phyloP scores from a whole-genome alignment of 2,888 invertebrate species.

The Elegia similella region DNA sequence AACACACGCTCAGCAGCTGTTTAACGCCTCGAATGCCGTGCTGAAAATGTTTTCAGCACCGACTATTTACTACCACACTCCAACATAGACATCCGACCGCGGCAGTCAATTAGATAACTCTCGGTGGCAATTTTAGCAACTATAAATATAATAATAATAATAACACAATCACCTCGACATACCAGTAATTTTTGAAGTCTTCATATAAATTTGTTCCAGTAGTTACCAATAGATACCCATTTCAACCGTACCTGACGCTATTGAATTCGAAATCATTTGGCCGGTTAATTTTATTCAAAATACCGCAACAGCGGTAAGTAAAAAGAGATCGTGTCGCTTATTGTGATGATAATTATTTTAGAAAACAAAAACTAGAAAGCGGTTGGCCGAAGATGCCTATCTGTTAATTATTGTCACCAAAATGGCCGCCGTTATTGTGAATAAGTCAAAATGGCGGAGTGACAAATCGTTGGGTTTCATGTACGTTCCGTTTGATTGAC shows the following conservation, averaged over 20 bases:
- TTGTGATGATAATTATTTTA: slow-evolving; percentile 80
- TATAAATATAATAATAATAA: slow-evolving; percentile 1
- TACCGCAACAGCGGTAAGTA: slow-evolving; percentile 77
- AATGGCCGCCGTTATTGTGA: slow-evolving; percentile 73
- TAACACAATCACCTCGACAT: slow-evolving; percentile 5
- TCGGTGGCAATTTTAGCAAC: not conserved
- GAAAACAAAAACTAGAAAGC: slow-evolving; percentile 81
- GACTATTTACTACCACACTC: slow-evolving; percentile 27
- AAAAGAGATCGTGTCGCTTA: slow-evolving; percentile 74
- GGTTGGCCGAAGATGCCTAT: slow-evolving; percentile 70
- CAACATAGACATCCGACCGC: not conserved
- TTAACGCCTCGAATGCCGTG: slow-evolving; percentile 57
- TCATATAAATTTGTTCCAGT: slow-evolving; percentile 52
- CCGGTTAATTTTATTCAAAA: slow-evolving; percentile 76
- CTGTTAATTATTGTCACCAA: slow-evolving; percentile 81
- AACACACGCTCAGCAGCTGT: slow-evolving; percentile 55
- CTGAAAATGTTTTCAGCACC: slow-evolving; percentile 60
- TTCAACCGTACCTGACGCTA: slow-evolving; percentile 50
- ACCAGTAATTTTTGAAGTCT: slow-evolving; percentile 25
- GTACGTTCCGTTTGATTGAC: slow-evolving; percentile 77
- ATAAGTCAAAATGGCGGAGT: slow-evolving; percentile 73
- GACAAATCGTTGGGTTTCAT: slow-evolving; percentile 75
- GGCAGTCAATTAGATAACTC: not conserved
- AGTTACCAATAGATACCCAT: slow-evolving; percentile 59
- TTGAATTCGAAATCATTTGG: slow-evolving; percentile 64